phyloP scores from a whole-genome alignment of 1,140 invertebrate species.

The Heliconius himera region DNA sequence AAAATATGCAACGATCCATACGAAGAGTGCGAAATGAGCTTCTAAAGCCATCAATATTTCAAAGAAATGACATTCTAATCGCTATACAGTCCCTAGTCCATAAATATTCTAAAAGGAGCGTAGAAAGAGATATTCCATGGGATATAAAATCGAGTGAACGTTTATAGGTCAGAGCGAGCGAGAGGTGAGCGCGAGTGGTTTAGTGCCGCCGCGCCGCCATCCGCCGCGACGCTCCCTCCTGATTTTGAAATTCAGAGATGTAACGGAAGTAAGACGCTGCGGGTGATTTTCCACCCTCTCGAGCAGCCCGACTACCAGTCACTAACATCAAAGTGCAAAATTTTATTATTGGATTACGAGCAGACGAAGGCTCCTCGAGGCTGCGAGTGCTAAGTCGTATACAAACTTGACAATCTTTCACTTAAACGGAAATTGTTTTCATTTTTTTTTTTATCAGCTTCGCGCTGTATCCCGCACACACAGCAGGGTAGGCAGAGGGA shows the following conservation, averaged over 20 bases:
- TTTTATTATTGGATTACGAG: conserved; percentile 65
- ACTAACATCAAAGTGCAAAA: conserved; percentile 71
- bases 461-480: no score
- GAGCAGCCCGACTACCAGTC: conserved; percentile 45
- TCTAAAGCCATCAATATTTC: conserved; percentile 65
- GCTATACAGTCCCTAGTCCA: conserved; percentile 55
- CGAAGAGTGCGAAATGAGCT: conserved; percentile 57
- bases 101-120: conserved; percentile 68
- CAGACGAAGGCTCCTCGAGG: conserved; percentile 52
- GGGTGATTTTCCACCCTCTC: conserved; percentile 64
- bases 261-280: conserved; percentile 54
- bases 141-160: conserved; percentile 45
- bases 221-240: conserved; percentile 49
- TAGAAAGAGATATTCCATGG: conserved; percentile 62
- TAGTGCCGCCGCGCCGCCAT: conserved; percentile 60
- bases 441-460: no score
- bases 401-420: not conserved
- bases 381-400: conserved; percentile 42
- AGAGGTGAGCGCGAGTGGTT: conserved; percentile 53
- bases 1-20: conserved; percentile 72
- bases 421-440: not conserved
- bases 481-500: no score
- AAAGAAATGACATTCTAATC: conserved; percentile 76
- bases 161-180: conserved; percentile 66
- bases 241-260: conserved; percentile 51